Base-by-base conservation (phyloP, 2,888 invertebrate genomes). In the Notodonta ziczac region DNA sequence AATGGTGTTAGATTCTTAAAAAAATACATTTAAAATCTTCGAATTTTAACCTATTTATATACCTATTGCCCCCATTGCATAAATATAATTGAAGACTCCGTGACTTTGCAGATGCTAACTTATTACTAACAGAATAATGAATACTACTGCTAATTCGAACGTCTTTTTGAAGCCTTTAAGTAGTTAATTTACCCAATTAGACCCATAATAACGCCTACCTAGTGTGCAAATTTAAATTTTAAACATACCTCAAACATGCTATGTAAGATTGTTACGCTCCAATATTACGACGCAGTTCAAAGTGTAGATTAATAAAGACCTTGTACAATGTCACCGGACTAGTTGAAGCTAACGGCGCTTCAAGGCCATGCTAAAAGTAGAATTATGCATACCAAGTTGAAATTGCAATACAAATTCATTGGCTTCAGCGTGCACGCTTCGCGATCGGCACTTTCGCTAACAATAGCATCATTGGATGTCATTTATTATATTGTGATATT, bases 291-390 rank as follows among this genome's bases (percentile, higher is more conserved):
- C 68, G 74, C 60, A 66, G 66, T 66, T 63, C 42, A 53, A 14
- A 46, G 65, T 62, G 57, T 61, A 76, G 77, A 82, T 83, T 80
- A 80, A 71, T 69, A 68, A 66, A 73, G 86, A 89, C 90, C 89
- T 90, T 89, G 83, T 75, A 72, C 88, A 89, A 89, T 86, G 91
- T 88, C 89, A 65, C 69, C 69, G 67, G 63, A 72, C 66, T 69
- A 73, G 75, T 72, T 76, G 77, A 81, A 81, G 78, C 81, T 86
- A 83, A 83, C 78, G 73, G 73, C 78, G 76, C 72, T 74, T 78
- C 88, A 89, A 90, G 89, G 89, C 74, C 78, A 60, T 62, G 73
- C 83, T 87, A 83, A 71, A 83, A 78, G 82, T 82, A 84, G 78
- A 74, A 70, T 70, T 70, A 72, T 73, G 68, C 72, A 74, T 72